Percentiles rank a stretch among this genome's conserved stretches.
These are phyloP conservation scores for Serrognathus titanus DNA, from an alignment of 2,888 invertebrate species.

Conservation along the genomic window DNA sequence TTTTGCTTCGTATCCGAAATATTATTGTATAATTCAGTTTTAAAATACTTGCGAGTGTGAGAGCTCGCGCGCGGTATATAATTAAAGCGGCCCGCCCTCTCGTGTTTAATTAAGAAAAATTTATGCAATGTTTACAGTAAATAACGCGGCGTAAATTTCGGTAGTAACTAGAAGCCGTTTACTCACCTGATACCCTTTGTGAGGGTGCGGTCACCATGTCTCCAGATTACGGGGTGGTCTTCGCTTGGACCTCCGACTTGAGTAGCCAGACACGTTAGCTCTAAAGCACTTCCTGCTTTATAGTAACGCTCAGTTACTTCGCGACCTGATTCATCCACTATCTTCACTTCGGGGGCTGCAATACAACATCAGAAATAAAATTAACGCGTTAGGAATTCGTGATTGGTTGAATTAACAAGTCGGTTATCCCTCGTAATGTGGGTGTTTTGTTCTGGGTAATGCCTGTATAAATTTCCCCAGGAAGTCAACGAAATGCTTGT, in stretches of 20 bases:
- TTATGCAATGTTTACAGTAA: too few species aligned
- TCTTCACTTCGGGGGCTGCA: conserved; percentile 58
- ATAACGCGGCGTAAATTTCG: too few species aligned
- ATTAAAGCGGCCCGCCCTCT: too few species aligned
- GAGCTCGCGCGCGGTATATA: too few species aligned
- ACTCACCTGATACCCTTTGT: conserved; percentile 55
- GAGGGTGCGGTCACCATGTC: conserved; percentile 52
- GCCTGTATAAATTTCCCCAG: too few species aligned
- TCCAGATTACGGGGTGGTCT: conserved; percentile 51
- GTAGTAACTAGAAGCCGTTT: conserved; percentile 10
- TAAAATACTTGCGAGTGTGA: too few species aligned
- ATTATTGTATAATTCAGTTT: too few species aligned
- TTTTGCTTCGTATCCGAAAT: too few species aligned
- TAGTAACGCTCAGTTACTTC: conserved; percentile 58
- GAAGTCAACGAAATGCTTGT: too few species aligned
- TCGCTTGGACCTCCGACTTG: conserved; percentile 49
- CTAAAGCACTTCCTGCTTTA: conserved; percentile 56
- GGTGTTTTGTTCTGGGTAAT: too few species aligned
- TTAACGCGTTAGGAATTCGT: neutral
- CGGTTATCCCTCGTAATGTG: too few species aligned
- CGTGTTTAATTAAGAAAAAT: too few species aligned
- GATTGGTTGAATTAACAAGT: neutral
- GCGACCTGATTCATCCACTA: conserved; percentile 59
- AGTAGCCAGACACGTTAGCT: conserved; percentile 55
- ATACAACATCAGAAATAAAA: neutral